phyloP scores from a whole-genome alignment of 2,888 invertebrate species.

The Leucozona laternaria region DNA sequence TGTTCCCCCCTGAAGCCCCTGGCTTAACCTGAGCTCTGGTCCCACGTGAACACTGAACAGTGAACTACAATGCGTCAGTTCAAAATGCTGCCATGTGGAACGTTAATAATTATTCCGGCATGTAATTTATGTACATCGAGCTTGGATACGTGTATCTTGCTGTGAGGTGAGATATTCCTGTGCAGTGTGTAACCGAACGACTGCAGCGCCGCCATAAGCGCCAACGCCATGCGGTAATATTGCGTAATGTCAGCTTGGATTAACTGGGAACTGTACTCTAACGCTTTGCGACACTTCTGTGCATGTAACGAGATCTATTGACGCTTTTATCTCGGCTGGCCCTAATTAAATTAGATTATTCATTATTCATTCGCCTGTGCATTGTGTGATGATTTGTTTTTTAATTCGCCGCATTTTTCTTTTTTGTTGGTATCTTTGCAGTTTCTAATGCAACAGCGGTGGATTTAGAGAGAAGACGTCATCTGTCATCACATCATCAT shows the following conservation, averaged over 20 bases:
- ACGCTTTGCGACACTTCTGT: constrained; percentile 70
- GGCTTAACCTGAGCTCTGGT: not conserved
- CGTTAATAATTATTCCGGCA: constrained; percentile 69
- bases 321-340: constrained; percentile 57
- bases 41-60: constrained; percentile 46
- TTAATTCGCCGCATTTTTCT: constrained; percentile 9
- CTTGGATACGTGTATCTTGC: constrained; percentile 6
- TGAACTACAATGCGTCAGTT: constrained; percentile 50
- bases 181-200: constrained; percentile 45
- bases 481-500: constrained; percentile 47
- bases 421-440: constrained; percentile 42
- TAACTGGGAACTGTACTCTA: constrained; percentile 38
- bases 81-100: constrained; percentile 65
- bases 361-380: constrained; percentile 64
- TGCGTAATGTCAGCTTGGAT: constrained; percentile 65
- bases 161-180: constrained; percentile 65
- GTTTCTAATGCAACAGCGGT: constrained; percentile 48
- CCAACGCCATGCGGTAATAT: constrained; percentile 27
- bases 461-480: constrained; percentile 28
- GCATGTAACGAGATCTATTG: constrained; percentile 56
- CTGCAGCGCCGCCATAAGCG: constrained; percentile 45
- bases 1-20: not conserved
- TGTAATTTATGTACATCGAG: constrained; percentile 55
- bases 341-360: constrained; percentile 69
- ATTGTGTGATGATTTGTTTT: constrained; percentile 35